phyloP scores from a whole-genome alignment of 2,113 vertebrate genomes.

The Elephas maximus region DNA sequence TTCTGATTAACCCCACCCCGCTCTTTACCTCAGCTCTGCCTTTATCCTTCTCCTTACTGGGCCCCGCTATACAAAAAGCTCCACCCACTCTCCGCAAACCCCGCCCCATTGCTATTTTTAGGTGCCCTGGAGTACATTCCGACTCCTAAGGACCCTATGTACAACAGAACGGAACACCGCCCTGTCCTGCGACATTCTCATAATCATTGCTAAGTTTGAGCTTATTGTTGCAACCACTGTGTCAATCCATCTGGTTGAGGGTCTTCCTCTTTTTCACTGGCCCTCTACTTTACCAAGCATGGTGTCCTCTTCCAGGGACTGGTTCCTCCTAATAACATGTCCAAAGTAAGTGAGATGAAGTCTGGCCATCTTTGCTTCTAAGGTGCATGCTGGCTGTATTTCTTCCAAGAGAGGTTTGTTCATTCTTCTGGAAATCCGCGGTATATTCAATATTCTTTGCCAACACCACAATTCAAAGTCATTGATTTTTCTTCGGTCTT shows the following conservation, averaged over 20 bases:
- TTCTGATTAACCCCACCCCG: not conserved
- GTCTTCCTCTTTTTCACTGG: not conserved
- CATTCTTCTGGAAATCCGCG: not conserved
- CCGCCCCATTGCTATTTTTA: slow-evolving; percentile 16
- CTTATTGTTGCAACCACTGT: not conserved
- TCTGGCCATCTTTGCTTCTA: not conserved
- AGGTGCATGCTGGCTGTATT: not conserved
- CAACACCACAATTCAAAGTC: not conserved
- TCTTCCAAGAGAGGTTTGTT: not conserved
- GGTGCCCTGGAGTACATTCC: not conserved
- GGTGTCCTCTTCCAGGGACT: not conserved
- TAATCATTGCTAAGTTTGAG: not conserved
- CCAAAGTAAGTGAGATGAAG: not conserved
- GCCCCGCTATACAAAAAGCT: not conserved
- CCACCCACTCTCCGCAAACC: not conserved
- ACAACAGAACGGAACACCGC: too few relatives aligned
- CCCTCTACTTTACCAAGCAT: not conserved
- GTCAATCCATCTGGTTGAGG: not conserved
- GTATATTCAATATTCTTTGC: not conserved
- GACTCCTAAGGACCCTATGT: not conserved
- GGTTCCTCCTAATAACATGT: not conserved
- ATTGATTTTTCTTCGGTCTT: not conserved
- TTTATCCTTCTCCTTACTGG: not conserved
- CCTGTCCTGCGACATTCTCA: not conserved
- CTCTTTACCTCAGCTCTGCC: not conserved